A percentile compares a stretch with the other conserved stretches of the same genome.
Evolutionary conservation across 2,888 invertebrate species (phyloP).

Genomic region (Zaprionus lineosus): DNA sequence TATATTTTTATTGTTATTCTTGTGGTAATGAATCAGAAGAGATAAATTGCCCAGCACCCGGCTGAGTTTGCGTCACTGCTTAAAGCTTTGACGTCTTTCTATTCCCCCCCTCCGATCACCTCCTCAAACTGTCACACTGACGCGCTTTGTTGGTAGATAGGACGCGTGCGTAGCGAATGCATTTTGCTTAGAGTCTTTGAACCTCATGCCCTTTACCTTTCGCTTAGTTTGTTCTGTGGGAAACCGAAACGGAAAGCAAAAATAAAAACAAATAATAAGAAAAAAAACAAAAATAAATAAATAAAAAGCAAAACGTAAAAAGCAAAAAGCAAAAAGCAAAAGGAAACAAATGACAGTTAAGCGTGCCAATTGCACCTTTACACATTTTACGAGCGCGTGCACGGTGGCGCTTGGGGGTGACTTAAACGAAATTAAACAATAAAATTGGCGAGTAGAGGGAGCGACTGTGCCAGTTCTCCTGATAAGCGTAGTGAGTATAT

Average conservation of each 20-base stretch:
- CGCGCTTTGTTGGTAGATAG: background rate
- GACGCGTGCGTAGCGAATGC: conserved; percentile 50
- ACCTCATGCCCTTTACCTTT: conserved; percentile 25
- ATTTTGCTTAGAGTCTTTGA: conserved; percentile 6
- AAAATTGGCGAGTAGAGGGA: conserved; percentile 24
- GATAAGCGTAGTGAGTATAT: conserved; percentile 28
- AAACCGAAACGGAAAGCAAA: background rate
- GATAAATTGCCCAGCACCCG: conserved; percentile 5
- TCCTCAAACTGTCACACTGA: too few species aligned
- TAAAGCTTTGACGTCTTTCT: too few species aligned
- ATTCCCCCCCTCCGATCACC: too few species aligned
- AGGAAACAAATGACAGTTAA: conserved; percentile 49
- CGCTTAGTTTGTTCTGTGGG: conserved; percentile 1
- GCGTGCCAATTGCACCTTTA: conserved; percentile 59
- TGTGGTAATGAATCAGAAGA: conserved; percentile 38
- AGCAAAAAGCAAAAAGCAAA: conserved; percentile 13
- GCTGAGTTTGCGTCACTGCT: conserved; percentile 4
- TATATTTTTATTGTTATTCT: conserved; percentile 5
- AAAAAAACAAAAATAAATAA: background rate
- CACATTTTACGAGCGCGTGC: conserved; percentile 60
- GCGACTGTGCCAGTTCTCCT: conserved; percentile 36
- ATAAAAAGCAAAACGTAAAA: background rate
- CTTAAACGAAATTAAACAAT: conserved; percentile 61
- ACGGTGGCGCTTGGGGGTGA: conserved; percentile 59
- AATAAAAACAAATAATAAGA: background rate